These are phyloP conservation scores for Hoplodrina blanda DNA, from an alignment of 2,888 invertebrate species.

Conservation along the genomic window DNA sequence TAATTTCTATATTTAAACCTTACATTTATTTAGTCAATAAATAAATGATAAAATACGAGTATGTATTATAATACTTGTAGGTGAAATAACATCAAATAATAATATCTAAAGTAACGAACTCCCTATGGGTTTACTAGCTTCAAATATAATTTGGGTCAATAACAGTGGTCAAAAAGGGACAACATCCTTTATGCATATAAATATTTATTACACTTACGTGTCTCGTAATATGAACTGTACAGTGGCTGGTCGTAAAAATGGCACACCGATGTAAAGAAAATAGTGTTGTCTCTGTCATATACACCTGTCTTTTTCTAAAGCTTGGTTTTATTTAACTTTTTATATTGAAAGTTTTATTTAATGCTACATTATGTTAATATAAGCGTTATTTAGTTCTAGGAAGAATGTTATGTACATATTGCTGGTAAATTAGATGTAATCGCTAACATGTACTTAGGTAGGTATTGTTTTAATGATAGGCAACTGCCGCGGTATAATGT, in stretches of 20 bases:
- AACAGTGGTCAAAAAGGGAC: conserved; percentile 38
- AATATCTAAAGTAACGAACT: conserved; percentile 29
- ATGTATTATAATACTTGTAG: neutral
- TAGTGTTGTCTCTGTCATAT: neutral
- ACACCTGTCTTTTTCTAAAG: neutral
- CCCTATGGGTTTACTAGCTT: conserved; percentile 26
- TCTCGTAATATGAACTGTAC: conserved; percentile 13
- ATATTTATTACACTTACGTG: conserved; percentile 43
- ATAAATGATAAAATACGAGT: no score
- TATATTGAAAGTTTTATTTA: neutral
- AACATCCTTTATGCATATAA: conserved; percentile 33
- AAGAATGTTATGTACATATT: conserved; percentile 85
- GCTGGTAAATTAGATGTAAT: conserved; percentile 66
- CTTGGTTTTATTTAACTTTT: neutral
- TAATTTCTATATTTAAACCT: no score
- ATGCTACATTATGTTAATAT: conserved; percentile 66
- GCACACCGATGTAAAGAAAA: neutral
- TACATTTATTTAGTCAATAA: no score
- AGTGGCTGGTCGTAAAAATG: conserved; percentile 1
- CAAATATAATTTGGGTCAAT: conserved; percentile 56
- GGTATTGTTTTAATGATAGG: conserved; percentile 62
- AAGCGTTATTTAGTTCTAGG: conserved; percentile 90
- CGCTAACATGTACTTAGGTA: conserved; percentile 58
- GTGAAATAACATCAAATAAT: conserved; percentile 26
- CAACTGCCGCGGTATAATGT: conserved; percentile 72